Evolutionary conservation across 2,888 invertebrate genomes (phyloP), one percentile per base, ranked within the genome.

Genomic region (Aphodius sticticus): DNA sequence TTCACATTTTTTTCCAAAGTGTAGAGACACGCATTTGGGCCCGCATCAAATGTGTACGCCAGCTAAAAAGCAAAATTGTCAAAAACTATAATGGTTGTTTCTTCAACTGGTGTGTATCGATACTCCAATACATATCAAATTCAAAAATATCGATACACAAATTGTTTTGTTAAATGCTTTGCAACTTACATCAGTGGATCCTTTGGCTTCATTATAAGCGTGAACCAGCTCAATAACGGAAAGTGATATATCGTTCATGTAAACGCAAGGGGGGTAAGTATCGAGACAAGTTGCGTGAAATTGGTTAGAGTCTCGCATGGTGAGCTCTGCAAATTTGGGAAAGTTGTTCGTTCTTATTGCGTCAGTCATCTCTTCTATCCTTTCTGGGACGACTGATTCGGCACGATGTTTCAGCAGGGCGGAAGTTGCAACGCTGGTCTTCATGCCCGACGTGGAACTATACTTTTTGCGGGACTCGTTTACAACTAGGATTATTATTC

Each of bases 1-100:
- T 93, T 90, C 0, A 97, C 94, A 87, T 96, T 92, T 81, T 95
- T 90, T 83, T 96, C 94, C 76, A 96, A 89, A 15, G 97, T 89
- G 89, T 96, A 98, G 0, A 99, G 89, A 88, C 97, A 98, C 5
- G 97, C 97, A 91, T 99, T 99, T 76, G 99, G 96, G 6, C 99
- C 99, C 78, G 99, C 99, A 92, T 99, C 99, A 91, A 97, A 99
- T 15, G 99, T 99, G 88, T 99, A 99, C 0, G 98, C 97, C 6
- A 97, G 92, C 93, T 94, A 85, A 77, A 88, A 77, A 26, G 16
- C 15, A 71, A 16, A 77, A 78, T n/a, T n/a, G n/a, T n/a, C n/a
- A n/a, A n/a, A n/a, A n/a, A n/a, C n/a, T n/a, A n/a, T n/a, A n/a
- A n/a, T n/a, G n/a, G n/a, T n/a, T n/a, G n/a, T n/a, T n/a, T n/a